A percentile compares a stretch with the other conserved stretches of the same genome.
phyloP scores from a whole-genome alignment of 2,797 vertebrate species.

The Luscinia megarhynchos region DNA sequence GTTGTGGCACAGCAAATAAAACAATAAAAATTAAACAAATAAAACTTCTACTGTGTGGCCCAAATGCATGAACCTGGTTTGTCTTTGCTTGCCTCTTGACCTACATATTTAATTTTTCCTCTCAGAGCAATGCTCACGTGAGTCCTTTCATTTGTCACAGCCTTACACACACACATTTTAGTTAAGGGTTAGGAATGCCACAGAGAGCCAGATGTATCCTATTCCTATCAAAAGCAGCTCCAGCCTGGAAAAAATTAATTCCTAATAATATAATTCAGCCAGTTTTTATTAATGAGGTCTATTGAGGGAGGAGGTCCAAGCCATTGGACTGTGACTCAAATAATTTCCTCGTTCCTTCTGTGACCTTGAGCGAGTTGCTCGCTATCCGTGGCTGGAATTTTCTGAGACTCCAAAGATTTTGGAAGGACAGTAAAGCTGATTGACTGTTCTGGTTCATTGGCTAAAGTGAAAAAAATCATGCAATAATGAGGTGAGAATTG shows the following conservation, averaged over 20 bases:
- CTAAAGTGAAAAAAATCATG: background rate
- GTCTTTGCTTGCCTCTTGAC: background rate
- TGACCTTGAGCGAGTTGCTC: conserved; percentile 46
- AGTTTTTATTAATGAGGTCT: conserved; percentile 58
- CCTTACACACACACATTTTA: background rate
- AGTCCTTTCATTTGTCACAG: background rate
- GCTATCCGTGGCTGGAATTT: background rate
- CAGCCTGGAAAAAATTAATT: conserved; percentile 33
- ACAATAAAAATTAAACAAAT: background rate
- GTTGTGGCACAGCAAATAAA: background rate
- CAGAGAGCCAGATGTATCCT: background rate
- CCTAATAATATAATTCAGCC: conserved; percentile 45
- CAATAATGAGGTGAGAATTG: background rate
- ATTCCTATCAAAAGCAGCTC: background rate
- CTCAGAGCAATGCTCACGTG: background rate
- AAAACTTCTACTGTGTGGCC: background rate
- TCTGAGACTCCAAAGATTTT: background rate
- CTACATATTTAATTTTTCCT: background rate
- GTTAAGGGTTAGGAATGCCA: conserved; percentile 24
- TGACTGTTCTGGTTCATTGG: background rate
- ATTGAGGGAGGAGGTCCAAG: conserved; percentile 25
- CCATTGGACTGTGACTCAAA: conserved; percentile 46
- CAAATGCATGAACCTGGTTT: background rate
- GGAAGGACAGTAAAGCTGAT: background rate
- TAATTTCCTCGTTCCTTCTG: conserved; percentile 49